A percentile compares a stretch with the other conserved stretches of the same genome.
These are phyloP conservation scores for Simalia tracyae DNA, from an alignment of 2,797 vertebrate genomes.

Conservation along the genomic window DNA sequence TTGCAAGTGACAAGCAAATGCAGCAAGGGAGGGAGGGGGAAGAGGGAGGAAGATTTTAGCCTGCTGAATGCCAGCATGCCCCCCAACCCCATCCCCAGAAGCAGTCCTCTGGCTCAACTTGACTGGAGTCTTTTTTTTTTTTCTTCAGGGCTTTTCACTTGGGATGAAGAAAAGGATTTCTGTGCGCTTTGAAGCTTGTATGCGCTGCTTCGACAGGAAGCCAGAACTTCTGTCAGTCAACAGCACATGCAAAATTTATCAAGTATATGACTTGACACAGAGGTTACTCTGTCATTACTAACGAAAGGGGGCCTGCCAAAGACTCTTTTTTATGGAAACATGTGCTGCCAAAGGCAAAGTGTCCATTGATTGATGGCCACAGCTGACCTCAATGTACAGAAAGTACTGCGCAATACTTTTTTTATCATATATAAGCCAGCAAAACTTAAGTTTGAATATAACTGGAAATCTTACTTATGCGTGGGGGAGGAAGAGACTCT, in stretches of 20 bases:
- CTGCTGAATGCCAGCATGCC: constrained; percentile 27
- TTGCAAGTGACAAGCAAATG: constrained; percentile 46
- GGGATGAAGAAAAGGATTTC: constrained; percentile 65
- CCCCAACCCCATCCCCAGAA: constrained; percentile 2
- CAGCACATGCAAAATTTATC: constrained; percentile 76
- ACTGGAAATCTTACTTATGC: constrained; percentile 64
- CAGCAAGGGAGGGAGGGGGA: constrained; percentile 33
- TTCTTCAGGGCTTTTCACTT: constrained; percentile 19
- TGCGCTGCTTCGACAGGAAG: constrained; percentile 64
- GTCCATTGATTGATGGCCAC: constrained; percentile 75
- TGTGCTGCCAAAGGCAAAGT: constrained; percentile 74
- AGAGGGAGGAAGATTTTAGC: constrained; percentile 24
- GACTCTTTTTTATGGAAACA: constrained; percentile 64
- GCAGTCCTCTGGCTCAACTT: constrained; percentile 48
- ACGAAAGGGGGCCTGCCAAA: constrained; percentile 67
- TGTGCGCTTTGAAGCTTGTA: constrained; percentile 65
- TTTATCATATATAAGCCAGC: constrained; percentile 75
- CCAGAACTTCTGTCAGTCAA: constrained; percentile 72
- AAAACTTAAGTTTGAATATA: constrained; percentile 67
- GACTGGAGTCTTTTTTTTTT: constrained; percentile 41
- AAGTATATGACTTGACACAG: constrained; percentile 74
- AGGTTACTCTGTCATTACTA: constrained; percentile 74
- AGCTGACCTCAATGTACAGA: constrained; percentile 74
- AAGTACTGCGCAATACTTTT: constrained; percentile 71
- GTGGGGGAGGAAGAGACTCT: neutral